These are phyloP conservation scores for Malurus alboscapulatus DNA, from an alignment of 2,113 vertebrate genomes.

Conservation along the genomic window DNA sequence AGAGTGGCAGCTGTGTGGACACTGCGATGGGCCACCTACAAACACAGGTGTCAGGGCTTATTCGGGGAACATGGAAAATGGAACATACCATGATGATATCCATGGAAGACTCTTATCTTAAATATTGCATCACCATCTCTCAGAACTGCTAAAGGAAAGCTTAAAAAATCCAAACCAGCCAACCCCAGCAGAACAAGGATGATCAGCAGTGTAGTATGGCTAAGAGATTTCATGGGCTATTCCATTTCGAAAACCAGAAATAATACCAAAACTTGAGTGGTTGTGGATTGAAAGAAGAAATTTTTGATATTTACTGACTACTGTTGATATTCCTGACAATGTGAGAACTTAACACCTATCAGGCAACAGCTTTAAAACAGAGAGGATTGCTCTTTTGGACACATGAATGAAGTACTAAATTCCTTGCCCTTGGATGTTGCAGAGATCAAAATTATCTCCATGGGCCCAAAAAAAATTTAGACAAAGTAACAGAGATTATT, in stretches of 20 bases:
- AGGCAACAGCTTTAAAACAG: neutral
- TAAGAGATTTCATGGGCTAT: neutral
- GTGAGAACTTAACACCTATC: neutral
- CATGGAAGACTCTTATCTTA: neutral
- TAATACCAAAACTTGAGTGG: neutral
- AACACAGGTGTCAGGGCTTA: neutral
- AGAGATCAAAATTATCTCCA: neutral
- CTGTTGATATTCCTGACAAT: neutral
- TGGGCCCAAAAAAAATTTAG: neutral
- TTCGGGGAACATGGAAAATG: neutral
- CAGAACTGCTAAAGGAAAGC: neutral
- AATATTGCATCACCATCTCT: neutral
- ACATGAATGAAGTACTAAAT: neutral
- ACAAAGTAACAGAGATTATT: neutral
- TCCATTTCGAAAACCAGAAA: neutral
- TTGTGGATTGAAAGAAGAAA: neutral
- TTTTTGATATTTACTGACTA: neutral
- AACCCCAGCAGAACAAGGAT: neutral
- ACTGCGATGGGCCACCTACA: neutral
- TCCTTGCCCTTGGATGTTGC: neutral
- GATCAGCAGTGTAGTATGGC: neutral
- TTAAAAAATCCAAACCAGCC: neutral
- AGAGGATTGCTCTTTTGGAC: neutral
- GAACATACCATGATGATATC: neutral
- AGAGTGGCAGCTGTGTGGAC: neutral